Conservation (phyloP, 2,888 invertebrate species). For the Cosmia pyralina region DNA sequence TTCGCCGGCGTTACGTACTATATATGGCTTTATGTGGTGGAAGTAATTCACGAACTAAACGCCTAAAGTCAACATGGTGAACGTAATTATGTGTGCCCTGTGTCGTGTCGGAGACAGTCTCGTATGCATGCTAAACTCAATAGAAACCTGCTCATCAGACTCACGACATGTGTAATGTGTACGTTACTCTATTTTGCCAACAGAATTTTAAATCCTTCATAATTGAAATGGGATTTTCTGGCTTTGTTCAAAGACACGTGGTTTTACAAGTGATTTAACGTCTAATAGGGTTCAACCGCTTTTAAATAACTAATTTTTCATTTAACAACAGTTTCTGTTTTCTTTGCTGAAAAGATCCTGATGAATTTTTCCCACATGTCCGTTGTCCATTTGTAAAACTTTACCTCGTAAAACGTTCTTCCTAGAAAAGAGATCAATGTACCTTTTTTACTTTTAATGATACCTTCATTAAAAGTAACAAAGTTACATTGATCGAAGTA, state of each 20-base stretch:
- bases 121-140: slow-evolving; percentile 67
- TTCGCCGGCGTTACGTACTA: slow-evolving; percentile 4
- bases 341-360: slow-evolving; percentile 1
- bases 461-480: too few species aligned
- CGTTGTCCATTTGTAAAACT: neutral
- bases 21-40: slow-evolving; percentile 42
- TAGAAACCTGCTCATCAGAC: slow-evolving; percentile 42
- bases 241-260: slow-evolving; percentile 17
- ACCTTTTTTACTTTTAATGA: slow-evolving; percentile 1
- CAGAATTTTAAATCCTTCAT: slow-evolving; percentile 54
- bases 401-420: neutral
- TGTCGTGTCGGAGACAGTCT: slow-evolving; percentile 67
- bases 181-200: slow-evolving; percentile 45
- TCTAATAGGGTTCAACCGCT: neutral
- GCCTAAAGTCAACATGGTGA: slow-evolving; percentile 69
- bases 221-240: slow-evolving; percentile 49
- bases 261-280: neutral
- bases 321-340: neutral
- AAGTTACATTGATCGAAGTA: too few species aligned
- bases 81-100: slow-evolving; percentile 75
- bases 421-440: slow-evolving; percentile 13
- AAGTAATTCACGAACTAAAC: slow-evolving; percentile 70
- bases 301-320: neutral
- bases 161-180: slow-evolving; percentile 33
- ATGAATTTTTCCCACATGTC: neutral